Evolutionary conservation across 2,888 invertebrate species (phyloP), one percentile per base, ranked within the genome.

Genomic region (Margaritifera margaritifera): DNA sequence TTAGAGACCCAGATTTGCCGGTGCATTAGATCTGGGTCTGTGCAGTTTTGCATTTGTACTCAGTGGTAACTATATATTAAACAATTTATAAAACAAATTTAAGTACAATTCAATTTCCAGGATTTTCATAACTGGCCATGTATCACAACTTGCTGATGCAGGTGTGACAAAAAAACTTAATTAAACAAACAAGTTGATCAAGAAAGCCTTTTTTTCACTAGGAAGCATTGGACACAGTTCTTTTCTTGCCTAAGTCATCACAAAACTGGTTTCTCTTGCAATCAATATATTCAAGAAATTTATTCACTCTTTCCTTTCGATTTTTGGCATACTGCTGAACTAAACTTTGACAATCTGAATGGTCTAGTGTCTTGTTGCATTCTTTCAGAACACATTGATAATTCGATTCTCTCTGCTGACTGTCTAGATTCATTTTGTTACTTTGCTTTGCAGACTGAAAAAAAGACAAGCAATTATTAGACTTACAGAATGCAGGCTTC

Each of bases 391-490:
- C 81, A 78, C 78, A 78, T 18, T 77, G 62, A 68, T 79, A 76
- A 69, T 86, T 85, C 15, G 81, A 82, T 57, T 83, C 82, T 59
- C 76, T 64, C 63, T 79, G 82, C 24, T 75, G 64, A 59, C 78
- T 67, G 53, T 84, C 79, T 55, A 75, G 62, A 66, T 82, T 75
- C 19, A 69, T 62, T 55, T 71, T 59, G 54, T 80, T 79, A 51
- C 74, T 78, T 24, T 84, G 80, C 62, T 77, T 78, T 25, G 84
- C 85, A 66, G 74, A 80, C 86, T 86, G 75, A 4, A 73, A 73
- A 51, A n/a, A 11, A 59, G n/a, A n/a, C n/a, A n/a, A 69, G 60
- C 22, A 52, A 31, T 24, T 24, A 52, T 4, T 6, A 20, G 52
- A 52, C 24, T n/a, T 22, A 8, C 62, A 22, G 53, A 5, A 61